phyloP scores from a whole-genome alignment of 2,113 vertebrate genomes.

The Bubo blakistoni region DNA sequence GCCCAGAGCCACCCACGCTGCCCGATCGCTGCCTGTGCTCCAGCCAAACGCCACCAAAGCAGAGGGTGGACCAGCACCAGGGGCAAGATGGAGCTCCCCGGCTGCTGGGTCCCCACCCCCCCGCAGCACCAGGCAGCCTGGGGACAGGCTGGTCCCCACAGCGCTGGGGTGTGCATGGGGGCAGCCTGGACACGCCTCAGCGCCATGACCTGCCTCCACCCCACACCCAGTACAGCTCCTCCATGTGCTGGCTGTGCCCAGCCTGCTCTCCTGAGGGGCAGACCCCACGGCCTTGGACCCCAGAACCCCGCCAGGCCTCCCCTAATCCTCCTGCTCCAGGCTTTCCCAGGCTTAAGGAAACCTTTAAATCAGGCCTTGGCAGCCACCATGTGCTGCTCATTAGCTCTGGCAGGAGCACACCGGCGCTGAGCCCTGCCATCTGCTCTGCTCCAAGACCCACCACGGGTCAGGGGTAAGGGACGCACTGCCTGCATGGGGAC shows the following conservation, averaged over 20 bases:
- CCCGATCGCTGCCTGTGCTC: rapidly evolving
- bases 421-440: background rate
- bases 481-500: rapidly evolving
- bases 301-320: background rate
- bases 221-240: background rate
- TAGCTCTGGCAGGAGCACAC: conserved; percentile 14
- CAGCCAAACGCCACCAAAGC: background rate
- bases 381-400: conserved; percentile 13
- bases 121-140: background rate
- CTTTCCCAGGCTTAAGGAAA: conserved; percentile 29
- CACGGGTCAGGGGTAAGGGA: rapidly evolving
- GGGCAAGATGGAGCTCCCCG: background rate
- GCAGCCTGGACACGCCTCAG: background rate
- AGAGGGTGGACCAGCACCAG: background rate
- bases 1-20: background rate
- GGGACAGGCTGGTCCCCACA: background rate
- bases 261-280: background rate
- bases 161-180: background rate
- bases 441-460: background rate
- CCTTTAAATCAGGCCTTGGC: background rate
- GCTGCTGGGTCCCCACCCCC: background rate
- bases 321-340: background rate
- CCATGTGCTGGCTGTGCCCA: background rate
- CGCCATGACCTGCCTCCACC: background rate
- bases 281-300: background rate